A percentile compares a stretch with the other conserved stretches of the same genome.
Evolutionary conservation across 2,888 invertebrate genomes (phyloP).

Genomic region (Microchrysa polita): DNA sequence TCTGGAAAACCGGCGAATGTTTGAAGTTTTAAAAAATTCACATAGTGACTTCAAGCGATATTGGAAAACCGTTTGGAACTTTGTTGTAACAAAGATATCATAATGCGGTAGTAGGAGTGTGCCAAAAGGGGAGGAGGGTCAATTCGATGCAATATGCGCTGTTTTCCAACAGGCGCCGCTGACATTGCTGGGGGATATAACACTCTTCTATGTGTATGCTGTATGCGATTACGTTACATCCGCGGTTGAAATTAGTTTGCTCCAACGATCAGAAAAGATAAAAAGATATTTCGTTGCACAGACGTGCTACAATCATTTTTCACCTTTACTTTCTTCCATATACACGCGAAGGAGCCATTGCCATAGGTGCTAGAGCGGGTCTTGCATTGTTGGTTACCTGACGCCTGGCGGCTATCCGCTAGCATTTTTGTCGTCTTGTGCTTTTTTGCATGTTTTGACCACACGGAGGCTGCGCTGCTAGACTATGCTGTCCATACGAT

Average conservation of each 20-base stretch:
- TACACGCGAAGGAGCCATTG: no score
- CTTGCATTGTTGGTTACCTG: no score
- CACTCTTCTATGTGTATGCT: no score
- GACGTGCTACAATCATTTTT: constrained; percentile 10
- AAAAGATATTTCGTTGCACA: background rate
- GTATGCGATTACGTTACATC: constrained; percentile 4
- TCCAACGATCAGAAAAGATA: background rate
- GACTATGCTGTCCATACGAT: background rate
- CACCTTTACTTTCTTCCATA: constrained; percentile 28
- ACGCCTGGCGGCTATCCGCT: no score
- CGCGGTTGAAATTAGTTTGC: constrained; percentile 1
- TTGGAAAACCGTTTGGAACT: background rate
- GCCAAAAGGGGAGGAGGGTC: background rate
- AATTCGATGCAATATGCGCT: background rate
- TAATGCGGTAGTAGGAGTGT: background rate
- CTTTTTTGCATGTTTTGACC: background rate
- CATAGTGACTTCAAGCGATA: background rate
- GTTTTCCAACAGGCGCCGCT: background rate
- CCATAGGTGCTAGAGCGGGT: no score
- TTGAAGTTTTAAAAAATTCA: background rate
- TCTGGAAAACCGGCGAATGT: constrained; percentile 9
- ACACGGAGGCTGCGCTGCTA: background rate
- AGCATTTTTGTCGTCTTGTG: background rate
- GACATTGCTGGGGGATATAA: background rate
- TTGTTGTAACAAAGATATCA: background rate